Base-by-base conservation (phyloP, 2,797 vertebrate genomes). In the Tinamus major region DNA sequence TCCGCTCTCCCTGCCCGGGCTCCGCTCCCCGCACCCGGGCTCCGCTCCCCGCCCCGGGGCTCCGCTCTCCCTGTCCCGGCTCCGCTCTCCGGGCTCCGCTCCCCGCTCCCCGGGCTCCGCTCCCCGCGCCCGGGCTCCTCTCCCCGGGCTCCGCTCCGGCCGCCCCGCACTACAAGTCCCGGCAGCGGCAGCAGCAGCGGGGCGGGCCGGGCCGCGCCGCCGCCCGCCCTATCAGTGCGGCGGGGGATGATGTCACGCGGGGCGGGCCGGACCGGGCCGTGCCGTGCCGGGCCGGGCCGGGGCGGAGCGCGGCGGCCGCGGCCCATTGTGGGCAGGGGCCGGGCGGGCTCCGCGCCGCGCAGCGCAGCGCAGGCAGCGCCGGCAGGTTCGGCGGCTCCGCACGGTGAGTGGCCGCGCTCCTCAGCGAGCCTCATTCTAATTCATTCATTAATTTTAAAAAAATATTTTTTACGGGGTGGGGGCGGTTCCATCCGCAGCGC, bases 211-310 rank as follows among this genome's bases (percentile, higher is more conserved):
- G 92, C 98, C 97, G 24, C 13, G 49, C 24, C 49, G 24, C 48
- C 49, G 49, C 49, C 49, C 49, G 67, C 35, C 96, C 97, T 91
- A 95, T 97, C 95, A 93, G 94, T 82, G 62, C 63, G 88, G 87
- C 92, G 92, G 91, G 94, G 94, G 92, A 95, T 98, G 98, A 98
- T 98, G 97, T 98, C 98, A 99, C 89, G 89, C 94, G 78, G 42
- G 79, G 70, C 85, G 81, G 81, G 94, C 90, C 86, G 94, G 70
- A 91, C 94, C 79, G 89, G 93, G 90, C 92, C 21, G 7, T 24
- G 58, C 39, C 24, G 23, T 59, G 59, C 13, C 29, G 70, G 69
- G 56, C 29, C 67, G 17, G 53, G 83, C 87, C 89, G 89, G 78
- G 72, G 75, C 69, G 64, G 23, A 44, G 72, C 41, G 33, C 3